Percentiles rank a stretch among this genome's conserved stretches.
These are phyloP conservation scores for Danio kyathit DNA, from an alignment of 2,797 vertebrate genomes.

Conservation along the genomic window DNA sequence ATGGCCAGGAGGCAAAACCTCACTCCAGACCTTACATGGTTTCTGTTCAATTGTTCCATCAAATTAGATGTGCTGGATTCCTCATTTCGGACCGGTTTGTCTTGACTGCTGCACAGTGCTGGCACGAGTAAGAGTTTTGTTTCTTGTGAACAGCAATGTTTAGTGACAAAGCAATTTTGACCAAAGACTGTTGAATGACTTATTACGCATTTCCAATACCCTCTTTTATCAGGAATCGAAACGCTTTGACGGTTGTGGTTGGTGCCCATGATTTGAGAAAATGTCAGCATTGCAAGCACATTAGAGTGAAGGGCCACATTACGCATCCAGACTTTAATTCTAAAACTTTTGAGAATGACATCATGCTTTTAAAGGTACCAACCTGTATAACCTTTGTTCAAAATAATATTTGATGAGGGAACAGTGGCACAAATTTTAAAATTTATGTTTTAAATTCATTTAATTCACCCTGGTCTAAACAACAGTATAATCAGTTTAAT, in stretches of 20 bases:
- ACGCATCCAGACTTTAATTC: background rate
- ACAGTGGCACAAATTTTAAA: too few relatives aligned
- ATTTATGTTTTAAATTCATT: background rate
- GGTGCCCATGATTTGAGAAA: background rate
- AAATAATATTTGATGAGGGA: too few relatives aligned
- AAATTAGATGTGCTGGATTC: conserved; percentile 71
- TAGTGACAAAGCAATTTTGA: background rate
- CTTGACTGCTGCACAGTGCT: conserved; percentile 73
- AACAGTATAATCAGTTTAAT: too few relatives aligned
- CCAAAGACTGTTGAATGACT: background rate
- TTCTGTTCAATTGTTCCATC: conserved; percentile 52
- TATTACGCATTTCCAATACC: too few relatives aligned
- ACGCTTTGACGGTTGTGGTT: background rate
- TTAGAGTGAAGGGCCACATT: background rate
- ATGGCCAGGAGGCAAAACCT: background rate
- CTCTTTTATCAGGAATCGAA: background rate
- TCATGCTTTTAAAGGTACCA: conserved; percentile 69
- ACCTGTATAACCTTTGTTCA: background rate
- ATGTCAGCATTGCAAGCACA: fast-evolving
- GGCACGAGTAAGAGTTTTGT: background rate
- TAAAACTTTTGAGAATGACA: conserved; percentile 42
- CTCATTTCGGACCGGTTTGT: conserved; percentile 68
- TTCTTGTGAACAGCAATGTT: background rate
- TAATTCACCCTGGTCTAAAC: too few relatives aligned
- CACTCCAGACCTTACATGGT: conserved; percentile 70